Conservation (phyloP, 2,888 invertebrate genomes). For the Chrysina gloriosa region DNA sequence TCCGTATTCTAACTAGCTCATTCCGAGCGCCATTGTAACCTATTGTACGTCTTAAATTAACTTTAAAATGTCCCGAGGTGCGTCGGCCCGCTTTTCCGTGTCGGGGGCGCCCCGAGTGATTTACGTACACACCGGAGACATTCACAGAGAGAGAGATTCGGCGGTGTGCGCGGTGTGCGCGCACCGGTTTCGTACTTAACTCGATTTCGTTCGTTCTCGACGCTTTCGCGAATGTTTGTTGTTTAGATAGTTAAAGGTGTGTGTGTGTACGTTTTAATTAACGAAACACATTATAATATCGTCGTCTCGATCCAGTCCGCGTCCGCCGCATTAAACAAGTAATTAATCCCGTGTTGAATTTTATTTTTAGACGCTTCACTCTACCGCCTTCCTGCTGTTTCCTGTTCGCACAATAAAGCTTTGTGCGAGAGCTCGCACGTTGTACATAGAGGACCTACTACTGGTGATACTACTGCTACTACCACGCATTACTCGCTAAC, state of each 20-base stretch:
- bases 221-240: neutral
- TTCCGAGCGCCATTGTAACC: constrained; percentile 60
- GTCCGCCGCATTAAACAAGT: constrained; percentile 39
- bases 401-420: constrained; percentile 20
- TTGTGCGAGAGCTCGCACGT: constrained; percentile 3
- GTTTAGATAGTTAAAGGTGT: constrained; percentile 40
- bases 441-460: constrained; percentile 3
- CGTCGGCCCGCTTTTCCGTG: constrained; percentile 48
- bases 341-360: constrained; percentile 34
- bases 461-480: too few relatives aligned
- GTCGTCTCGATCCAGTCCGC: constrained; percentile 29
- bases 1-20: constrained; percentile 61
- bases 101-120: constrained; percentile 53
- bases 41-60: constrained; percentile 62
- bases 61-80: constrained; percentile 57
- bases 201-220: constrained; percentile 40
- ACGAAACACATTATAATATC: constrained; percentile 32
- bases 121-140: constrained; percentile 53
- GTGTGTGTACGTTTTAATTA: constrained; percentile 39
- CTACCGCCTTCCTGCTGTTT: constrained; percentile 18
- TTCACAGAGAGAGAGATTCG: constrained; percentile 48
- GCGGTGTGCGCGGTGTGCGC: neutral
- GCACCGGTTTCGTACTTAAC: constrained; percentile 41
- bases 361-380: constrained; percentile 14
- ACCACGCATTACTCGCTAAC: neutral